A percentile compares a stretch with the other conserved stretches of the same genome.
Evolutionary conservation across 2,797 vertebrate genomes (phyloP).

Genomic region (Odontamblyopus lacepedii): DNA sequence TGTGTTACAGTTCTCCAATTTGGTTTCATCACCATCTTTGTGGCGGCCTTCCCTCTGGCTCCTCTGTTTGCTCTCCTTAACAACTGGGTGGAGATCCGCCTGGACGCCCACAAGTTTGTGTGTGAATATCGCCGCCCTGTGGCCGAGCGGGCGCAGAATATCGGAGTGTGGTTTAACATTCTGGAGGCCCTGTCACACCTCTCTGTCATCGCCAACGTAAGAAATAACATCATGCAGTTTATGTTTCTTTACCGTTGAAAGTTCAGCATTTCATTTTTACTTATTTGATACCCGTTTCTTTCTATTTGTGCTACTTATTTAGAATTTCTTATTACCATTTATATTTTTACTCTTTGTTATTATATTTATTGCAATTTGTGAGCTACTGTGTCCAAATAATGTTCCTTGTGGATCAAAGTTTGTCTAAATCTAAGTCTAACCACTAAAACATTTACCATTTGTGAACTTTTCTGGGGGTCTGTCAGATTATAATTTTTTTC

Average conservation of each 20-base stretch:
- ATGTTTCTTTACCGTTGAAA: background rate
- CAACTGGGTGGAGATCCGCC: slow-evolving; percentile 81
- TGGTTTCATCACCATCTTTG: slow-evolving; percentile 84
- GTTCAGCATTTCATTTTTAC: no score
- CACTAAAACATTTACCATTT: no score
- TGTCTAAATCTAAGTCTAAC: no score
- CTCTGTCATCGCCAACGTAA: slow-evolving; percentile 80
- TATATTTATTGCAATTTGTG: no score
- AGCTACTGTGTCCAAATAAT: no score
- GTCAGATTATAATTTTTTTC: no score
- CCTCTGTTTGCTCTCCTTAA: slow-evolving; percentile 82
- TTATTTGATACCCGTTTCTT: no score
- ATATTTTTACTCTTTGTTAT: no score
- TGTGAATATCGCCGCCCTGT: slow-evolving; percentile 80
- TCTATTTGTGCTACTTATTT: no score
- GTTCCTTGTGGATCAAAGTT: no score
- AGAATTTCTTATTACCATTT: no score
- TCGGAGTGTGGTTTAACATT: slow-evolving; percentile 82
- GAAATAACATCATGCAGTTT: slow-evolving; percentile 9
- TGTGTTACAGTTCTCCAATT: slow-evolving; percentile 78
- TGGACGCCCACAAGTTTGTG: slow-evolving; percentile 81
- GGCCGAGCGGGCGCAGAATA: slow-evolving; percentile 78
- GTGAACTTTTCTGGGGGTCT: no score
- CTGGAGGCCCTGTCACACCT: slow-evolving; percentile 80
- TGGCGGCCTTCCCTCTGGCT: slow-evolving; percentile 80